These are phyloP conservation scores for Gymnarchus niloticus DNA, from an alignment of 2,113 vertebrate genomes.

Conservation along the genomic window DNA sequence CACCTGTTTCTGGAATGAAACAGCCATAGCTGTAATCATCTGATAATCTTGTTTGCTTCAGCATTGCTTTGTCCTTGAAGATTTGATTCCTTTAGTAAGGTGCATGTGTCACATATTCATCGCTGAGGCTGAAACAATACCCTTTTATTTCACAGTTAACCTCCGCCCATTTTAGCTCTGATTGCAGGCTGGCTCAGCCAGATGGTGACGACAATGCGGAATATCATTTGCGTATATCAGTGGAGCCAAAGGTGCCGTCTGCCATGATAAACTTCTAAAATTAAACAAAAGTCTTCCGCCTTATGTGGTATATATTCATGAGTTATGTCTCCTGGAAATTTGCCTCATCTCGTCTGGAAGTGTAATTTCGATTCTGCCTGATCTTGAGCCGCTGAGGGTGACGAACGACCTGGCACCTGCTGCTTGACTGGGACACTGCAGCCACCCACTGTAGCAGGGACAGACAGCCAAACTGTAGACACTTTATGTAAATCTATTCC, in stretches of 20 bases:
- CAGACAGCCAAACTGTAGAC: background rate
- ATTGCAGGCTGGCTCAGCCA: slow-evolving; percentile 37
- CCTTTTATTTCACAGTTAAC: slow-evolving; percentile 51
- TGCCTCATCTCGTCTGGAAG: slow-evolving; percentile 50
- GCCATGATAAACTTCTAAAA: slow-evolving; percentile 49
- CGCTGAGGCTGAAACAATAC: slow-evolving; percentile 28
- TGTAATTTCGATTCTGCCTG: slow-evolving; percentile 51
- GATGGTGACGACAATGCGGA: slow-evolving; percentile 44
- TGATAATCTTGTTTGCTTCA: background rate
- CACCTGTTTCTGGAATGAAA: background rate
- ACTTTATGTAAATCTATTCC: background rate
- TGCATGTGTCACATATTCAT: background rate
- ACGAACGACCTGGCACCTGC: slow-evolving; percentile 35
- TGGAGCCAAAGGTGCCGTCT: slow-evolving; percentile 48
- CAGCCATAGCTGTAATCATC: background rate
- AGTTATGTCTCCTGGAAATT: slow-evolving; percentile 52
- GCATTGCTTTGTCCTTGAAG: background rate
- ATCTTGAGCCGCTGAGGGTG: slow-evolving; percentile 45
- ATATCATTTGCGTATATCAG: slow-evolving; percentile 52
- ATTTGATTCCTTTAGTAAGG: slow-evolving; percentile 38
- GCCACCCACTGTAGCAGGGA: background rate
- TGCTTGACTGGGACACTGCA: background rate
- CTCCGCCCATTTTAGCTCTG: slow-evolving; percentile 40
- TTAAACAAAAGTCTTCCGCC: slow-evolving; percentile 38
- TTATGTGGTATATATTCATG: slow-evolving; percentile 52